Conservation (phyloP, 2,888 invertebrate genomes). For the Agriopis leucophaearia region DNA sequence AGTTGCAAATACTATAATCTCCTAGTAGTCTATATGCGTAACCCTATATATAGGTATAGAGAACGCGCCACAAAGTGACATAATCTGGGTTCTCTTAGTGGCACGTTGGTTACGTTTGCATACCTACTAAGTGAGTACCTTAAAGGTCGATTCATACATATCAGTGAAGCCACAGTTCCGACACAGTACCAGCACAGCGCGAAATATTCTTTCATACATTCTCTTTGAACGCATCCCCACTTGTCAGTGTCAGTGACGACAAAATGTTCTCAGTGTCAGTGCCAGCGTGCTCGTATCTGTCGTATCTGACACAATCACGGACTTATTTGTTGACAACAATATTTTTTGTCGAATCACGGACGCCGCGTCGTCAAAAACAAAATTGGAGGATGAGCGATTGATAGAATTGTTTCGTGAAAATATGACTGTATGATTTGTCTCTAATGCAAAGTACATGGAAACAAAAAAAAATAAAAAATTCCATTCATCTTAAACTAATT, state of each 20-base stretch:
- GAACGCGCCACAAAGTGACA: too few relatives aligned
- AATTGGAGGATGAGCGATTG: too few relatives aligned
- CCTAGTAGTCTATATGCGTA: too few relatives aligned
- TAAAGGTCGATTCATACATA: too few relatives aligned
- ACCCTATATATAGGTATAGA: too few relatives aligned
- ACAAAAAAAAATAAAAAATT: background rate
- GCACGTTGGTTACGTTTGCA: too few relatives aligned
- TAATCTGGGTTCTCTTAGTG: too few relatives aligned
- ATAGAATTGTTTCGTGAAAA: background rate
- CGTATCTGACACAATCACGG: conserved; percentile 4
- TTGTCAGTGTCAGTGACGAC: conserved; percentile 1
- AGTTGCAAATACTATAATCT: too few relatives aligned
- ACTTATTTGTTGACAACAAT: background rate
- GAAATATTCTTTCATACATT: background rate
- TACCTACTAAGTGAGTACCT: too few relatives aligned
- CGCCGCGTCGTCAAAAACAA: too few relatives aligned
- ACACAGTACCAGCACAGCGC: too few relatives aligned
- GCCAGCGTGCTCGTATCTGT: conserved; percentile 14
- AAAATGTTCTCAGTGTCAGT: conserved; percentile 1
- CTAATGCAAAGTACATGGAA: background rate
- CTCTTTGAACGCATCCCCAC: background rate
- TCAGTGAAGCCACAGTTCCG: background rate
- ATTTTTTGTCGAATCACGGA: background rate
- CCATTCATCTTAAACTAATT: too few relatives aligned
- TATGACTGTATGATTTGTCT: background rate